Evolutionary conservation across 2,113 vertebrate species (phyloP), one percentile per base, ranked within the genome.

Genomic region (Quiscalus mexicanus): DNA sequence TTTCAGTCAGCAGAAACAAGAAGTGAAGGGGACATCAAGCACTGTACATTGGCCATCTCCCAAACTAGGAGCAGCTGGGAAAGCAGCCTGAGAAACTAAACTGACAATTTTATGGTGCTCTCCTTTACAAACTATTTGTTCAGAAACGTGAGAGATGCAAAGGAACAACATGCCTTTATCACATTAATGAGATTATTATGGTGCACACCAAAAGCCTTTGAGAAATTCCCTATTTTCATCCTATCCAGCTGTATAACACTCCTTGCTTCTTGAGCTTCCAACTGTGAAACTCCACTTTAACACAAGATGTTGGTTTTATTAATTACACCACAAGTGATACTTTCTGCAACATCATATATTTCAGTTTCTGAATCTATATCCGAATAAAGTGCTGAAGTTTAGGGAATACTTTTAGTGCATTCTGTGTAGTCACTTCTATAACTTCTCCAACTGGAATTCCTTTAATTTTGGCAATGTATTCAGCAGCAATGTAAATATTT

Each of bases 381-480:
- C 13, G 92, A 77, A 98, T 67, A 49, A 97, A 97, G 37, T 94
- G 96, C 55, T 68, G 98, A n/a, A 99, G 96, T 94, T 95, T 99
- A 27, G 99, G 99, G 80, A 99, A 99, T 24, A 99, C 98, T 69
- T 96, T 98, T 45, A 99, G 81, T 20, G 99, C 98, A 49, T 99
- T 99, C 94, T 97, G 97, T 3, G 98, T 99, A 3, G 99, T 99
- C 80, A 97, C 97, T 85, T 98, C 98, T 89, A 98, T 93, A 88
- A 99, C 99, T 84, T 97, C 98, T 97, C 98, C 98, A 97, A 99
- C 82, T 9, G 99, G 97, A 93, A 99, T 95, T 30, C 98, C 99
- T 98, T 99, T 99, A 56, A 99, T 96, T 89, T 97, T 98, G 76
- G 99, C 99, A 96, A 99, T 97, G 86, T 98, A 99, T 92, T 99